A percentile compares a stretch with the other conserved stretches of the same genome.
Conservation (phyloP, 2,113 vertebrate genomes). For the Tenrec ecaudatus region DNA sequence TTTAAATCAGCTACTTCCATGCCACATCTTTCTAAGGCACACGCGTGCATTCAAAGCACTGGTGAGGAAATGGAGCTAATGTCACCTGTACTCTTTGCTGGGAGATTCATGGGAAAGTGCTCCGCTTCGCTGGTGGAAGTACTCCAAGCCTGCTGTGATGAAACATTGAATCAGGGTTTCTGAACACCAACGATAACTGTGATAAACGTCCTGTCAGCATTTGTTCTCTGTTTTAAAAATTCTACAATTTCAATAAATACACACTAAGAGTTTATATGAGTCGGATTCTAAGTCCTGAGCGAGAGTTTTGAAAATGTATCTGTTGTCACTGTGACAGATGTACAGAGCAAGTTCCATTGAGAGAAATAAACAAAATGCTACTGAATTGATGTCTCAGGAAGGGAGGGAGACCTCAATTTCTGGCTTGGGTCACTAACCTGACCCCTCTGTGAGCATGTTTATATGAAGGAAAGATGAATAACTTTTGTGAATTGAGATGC, state of each 20-base stretch:
- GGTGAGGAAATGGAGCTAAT: not conserved
- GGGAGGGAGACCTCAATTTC: not conserved
- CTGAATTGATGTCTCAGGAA: not conserved
- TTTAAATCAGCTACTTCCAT: not conserved
- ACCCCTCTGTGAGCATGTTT: not conserved
- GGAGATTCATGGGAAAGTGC: not conserved
- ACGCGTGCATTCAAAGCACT: not conserved
- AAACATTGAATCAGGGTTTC: not conserved
- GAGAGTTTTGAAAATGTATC: constrained; percentile 6
- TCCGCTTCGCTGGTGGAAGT: not conserved
- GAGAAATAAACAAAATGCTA: not conserved
- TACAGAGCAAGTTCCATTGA: not conserved
- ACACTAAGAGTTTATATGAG: not conserved
- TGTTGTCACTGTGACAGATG: not conserved
- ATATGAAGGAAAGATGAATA: not conserved
- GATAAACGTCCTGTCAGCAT: not conserved
- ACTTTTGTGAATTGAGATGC: not conserved
- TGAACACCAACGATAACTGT: not conserved
- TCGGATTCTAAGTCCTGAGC: not conserved
- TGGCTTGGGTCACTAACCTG: not conserved
- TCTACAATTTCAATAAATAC: constrained; percentile 18
- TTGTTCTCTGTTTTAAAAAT: constrained; percentile 20
- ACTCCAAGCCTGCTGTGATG: not conserved
- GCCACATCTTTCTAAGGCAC: not conserved
- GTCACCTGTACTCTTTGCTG: not conserved